These are phyloP conservation scores for Ecliptopera silaceata DNA, from an alignment of 2,888 invertebrate genomes.

Conservation along the genomic window DNA sequence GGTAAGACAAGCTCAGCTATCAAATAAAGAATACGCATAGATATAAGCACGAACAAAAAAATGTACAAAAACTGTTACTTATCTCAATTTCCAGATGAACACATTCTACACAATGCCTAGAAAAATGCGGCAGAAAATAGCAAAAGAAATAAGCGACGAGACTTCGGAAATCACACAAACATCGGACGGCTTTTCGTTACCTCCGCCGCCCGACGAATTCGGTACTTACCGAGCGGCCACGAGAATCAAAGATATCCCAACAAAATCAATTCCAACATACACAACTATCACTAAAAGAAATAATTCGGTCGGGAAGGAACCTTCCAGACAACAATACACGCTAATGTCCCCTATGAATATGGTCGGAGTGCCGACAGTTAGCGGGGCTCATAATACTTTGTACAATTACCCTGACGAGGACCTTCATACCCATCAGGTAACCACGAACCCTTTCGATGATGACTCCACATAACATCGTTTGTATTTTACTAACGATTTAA, in stretches of 20 bases:
- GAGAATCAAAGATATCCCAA: slow-evolving; percentile 66
- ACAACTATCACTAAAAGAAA: slow-evolving; percentile 60
- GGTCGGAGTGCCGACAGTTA: slow-evolving; percentile 68
- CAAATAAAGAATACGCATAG: too few species aligned
- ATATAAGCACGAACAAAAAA: not conserved
- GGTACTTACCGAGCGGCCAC: slow-evolving; percentile 69
- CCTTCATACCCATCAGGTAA: slow-evolving; percentile 60
- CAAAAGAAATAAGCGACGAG: slow-evolving; percentile 71
- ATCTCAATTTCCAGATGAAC: slow-evolving; percentile 62
- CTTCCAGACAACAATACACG: slow-evolving; percentile 55
- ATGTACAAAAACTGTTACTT: too few species aligned
- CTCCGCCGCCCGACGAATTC: slow-evolving; percentile 77
- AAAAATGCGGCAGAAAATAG: slow-evolving; percentile 66
- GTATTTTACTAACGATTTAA: slow-evolving; percentile 46
- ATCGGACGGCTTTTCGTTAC: slow-evolving; percentile 73
- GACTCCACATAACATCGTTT: slow-evolving; percentile 53
- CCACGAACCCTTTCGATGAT: slow-evolving; percentile 73
- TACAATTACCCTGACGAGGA: slow-evolving; percentile 73
- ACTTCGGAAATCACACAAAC: slow-evolving; percentile 71
- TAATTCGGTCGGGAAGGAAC: slow-evolving; percentile 55
- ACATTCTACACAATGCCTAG: slow-evolving; percentile 78
- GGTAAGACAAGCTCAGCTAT: slow-evolving; percentile 44
- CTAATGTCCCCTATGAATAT: slow-evolving; percentile 69
- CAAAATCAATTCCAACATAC: slow-evolving; percentile 63
- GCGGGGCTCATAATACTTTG: slow-evolving; percentile 57